Conservation (phyloP, 2,113 vertebrate species). For the Rana temporaria region DNA sequence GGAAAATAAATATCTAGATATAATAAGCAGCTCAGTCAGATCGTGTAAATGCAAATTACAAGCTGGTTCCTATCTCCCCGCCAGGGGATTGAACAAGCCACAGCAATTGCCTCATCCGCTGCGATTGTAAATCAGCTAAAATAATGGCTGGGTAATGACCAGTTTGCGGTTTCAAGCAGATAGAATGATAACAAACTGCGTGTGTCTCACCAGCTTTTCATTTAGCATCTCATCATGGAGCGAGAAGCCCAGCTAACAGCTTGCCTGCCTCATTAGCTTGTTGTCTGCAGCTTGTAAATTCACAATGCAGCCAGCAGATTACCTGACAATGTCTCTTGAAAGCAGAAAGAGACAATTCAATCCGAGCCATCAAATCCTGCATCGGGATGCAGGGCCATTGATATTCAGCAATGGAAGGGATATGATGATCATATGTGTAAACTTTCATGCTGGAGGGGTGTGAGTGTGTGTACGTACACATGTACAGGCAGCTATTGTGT, state of each 20-base stretch:
- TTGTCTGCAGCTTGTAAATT: slow-evolving; percentile 88
- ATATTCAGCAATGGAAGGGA: slow-evolving; percentile 77
- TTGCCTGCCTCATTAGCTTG: slow-evolving; percentile 89
- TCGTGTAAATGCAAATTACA: slow-evolving; percentile 99
- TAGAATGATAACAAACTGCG: slow-evolving; percentile 97
- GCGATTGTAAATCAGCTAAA: slow-evolving; percentile 95
- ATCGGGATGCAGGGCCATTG: slow-evolving; percentile 72
- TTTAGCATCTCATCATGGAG: slow-evolving; percentile 94
- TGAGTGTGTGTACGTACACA: slow-evolving; percentile 59
- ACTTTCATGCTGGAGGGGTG: slow-evolving; percentile 73
- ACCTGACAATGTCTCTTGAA: slow-evolving; percentile 91
- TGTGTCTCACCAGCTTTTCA: slow-evolving; percentile 90
- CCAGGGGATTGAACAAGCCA: slow-evolving; percentile 87
- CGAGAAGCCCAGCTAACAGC: slow-evolving; percentile 85
- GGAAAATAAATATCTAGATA: slow-evolving; percentile 98
- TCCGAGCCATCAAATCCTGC: slow-evolving; percentile 83
- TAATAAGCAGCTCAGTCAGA: slow-evolving; percentile 98
- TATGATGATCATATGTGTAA: slow-evolving; percentile 82
- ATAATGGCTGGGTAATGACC: slow-evolving; percentile 99
- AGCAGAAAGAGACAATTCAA: slow-evolving; percentile 85
- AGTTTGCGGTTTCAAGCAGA: slow-evolving; percentile 95
- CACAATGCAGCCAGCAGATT: slow-evolving; percentile 84
- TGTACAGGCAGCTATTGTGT: slow-evolving; percentile 32
- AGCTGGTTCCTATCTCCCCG: slow-evolving; percentile 92
- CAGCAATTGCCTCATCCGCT: slow-evolving; percentile 86